Evolutionary conservation across 2,797 vertebrate species (phyloP), one percentile per base, ranked within the genome.

Genomic region (Melopsittacus undulatus): DNA sequence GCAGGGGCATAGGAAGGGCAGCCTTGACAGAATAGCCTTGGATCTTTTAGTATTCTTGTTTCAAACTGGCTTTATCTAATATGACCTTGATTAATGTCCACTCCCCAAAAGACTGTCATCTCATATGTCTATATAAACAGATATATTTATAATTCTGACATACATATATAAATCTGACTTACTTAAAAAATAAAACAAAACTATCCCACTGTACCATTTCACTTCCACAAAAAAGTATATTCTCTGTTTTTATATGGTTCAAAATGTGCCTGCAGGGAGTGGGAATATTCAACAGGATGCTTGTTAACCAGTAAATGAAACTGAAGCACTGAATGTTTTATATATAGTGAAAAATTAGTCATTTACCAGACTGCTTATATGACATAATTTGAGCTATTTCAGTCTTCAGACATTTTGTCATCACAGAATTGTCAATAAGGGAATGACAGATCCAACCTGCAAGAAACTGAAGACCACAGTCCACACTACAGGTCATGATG

Each of bases 1-100:
- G 4, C 10, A 62, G 38, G 1, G n/a, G 9, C 10, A 45, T 5
- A 7, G 11, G 10, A 32, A 13, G 5, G 2, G 6, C 1, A 1
- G 1, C 4, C 23, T 20, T 54, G 17, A 13, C 7, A 42, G 32
- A 73, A 34, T 5, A 61, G 9, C 5, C 13, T 36, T 54, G 8
- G 10, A 22, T 61, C 3, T 87, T 79, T 22, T 13, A 7, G 2
- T 18, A 26, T 52, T 48, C 38, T 20, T 45, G 18, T 54, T 49
- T 46, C 20, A 64, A 46, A 69, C 8, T 11, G 4, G 1, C 40
- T 80, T 72, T 63, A 27, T 54, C 27, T 84, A 26, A 78, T 5
- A 51, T 6, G 13, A 74, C 4, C 17, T 40, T 67, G 29, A 52
- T 63, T 29, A 82, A 49, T 24, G 13, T 9, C 32, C 40, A 24